A percentile compares a stretch with the other conserved stretches of the same genome.
Evolutionary conservation across 2,797 vertebrate species (phyloP).

Genomic region (Halcyon badia): DNA sequence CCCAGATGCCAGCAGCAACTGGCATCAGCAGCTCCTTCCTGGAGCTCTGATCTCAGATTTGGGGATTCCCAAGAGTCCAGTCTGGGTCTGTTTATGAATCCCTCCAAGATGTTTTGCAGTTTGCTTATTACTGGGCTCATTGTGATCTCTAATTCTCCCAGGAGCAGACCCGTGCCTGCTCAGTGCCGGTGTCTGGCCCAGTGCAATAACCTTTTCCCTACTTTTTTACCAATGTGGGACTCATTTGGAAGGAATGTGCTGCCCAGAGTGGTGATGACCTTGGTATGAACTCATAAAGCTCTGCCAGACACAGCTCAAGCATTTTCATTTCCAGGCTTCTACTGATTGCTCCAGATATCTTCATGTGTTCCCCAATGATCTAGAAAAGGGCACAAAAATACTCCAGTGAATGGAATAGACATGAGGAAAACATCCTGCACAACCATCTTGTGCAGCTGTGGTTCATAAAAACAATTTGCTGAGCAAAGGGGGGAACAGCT

Average conservation of each 20-base stretch:
- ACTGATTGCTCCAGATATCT: slow-evolving; percentile 77
- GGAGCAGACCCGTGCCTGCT: not conserved
- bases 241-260: slow-evolving; percentile 5
- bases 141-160: not conserved
- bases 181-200: not conserved
- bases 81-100: not conserved
- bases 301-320: slow-evolving; percentile 78
- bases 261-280: slow-evolving; percentile 72
- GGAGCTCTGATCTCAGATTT: not conserved
- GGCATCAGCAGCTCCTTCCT: not conserved
- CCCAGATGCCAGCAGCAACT: too few species aligned
- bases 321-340: slow-evolving; percentile 80
- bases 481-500: not conserved
- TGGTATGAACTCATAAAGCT: slow-evolving; percentile 84
- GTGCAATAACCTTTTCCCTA: not conserved
- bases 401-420: not conserved
- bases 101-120: not conserved
- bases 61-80: not conserved
- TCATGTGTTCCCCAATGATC: slow-evolving; percentile 75
- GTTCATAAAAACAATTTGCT: not conserved
- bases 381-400: slow-evolving; percentile 51
- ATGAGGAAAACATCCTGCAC: not conserved
- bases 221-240: not conserved
- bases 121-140: not conserved
- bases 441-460: not conserved